Evolutionary conservation across 2,113 vertebrate genomes (phyloP), one percentile per base, ranked within the genome.

Genomic region (Clupea harengus): DNA sequence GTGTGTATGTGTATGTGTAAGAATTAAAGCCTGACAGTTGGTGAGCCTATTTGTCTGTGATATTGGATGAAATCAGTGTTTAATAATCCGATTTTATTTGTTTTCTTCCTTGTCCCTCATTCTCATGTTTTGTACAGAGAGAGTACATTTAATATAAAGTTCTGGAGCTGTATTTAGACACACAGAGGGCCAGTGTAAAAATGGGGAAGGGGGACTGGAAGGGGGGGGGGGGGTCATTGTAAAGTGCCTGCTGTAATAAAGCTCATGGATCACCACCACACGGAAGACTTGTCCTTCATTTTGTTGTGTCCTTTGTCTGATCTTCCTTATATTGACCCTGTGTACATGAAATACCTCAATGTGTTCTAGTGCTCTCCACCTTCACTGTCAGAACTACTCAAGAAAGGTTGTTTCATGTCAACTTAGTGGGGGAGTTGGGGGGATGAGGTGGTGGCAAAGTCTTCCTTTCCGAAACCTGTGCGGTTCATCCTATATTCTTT

Each of bases 171-270:
- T 85, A 49, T 85, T 78, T 39, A 32, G 72, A 39, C 72, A 39
- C 67, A 75, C 54, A 13, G 32, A 72, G 64, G 72, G 82, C 49
- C 82, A n/a, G 78, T 86, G 18, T 82, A 45, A 44, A 47, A n/a
- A 82, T 45, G 47, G 39, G 28, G 47, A 78, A 22, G 50, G 46
- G 80, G 52, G 17, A 25, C 49, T 18, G 45, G 47, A 45, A 15
- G 60, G 28, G 45, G 25, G 72, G 78, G 82, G 84, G 78, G 78
- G 72, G 81, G 75, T 89, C 86, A 83, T 82, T 90, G 78, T 91
- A 86, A 89, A 89, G 88, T 88, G 85, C 87, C 87, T 88, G 87
- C 87, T 87, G 81, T 84, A 91, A 88, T 89, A 89, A 91, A 91
- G 39, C 57, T 88, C 81, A 84, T 83, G 84, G 88, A 87, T 89